phyloP scores from a whole-genome alignment of 2,888 invertebrate species.

The Apoderus coryli region DNA sequence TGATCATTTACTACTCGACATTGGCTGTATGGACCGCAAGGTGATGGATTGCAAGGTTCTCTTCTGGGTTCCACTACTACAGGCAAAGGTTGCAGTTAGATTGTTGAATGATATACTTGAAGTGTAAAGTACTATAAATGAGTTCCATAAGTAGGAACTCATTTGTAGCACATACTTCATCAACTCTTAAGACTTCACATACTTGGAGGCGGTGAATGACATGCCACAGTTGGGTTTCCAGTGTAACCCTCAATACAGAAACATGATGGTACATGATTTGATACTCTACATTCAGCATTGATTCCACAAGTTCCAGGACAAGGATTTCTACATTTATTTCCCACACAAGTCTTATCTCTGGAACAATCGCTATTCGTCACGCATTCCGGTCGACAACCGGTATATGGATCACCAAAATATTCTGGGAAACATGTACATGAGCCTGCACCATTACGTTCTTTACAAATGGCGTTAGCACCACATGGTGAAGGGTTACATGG shows the following conservation, averaged over 20 bases:
- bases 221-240: constrained; percentile 52
- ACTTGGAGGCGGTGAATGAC: constrained; percentile 29
- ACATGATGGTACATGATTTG: constrained; percentile 72
- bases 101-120: not conserved
- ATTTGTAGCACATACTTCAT: too few species aligned
- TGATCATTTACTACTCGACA: constrained; percentile 57
- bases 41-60: constrained; percentile 58
- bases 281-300: constrained; percentile 63
- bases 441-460: constrained; percentile 67
- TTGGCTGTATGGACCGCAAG: constrained; percentile 64
- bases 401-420: constrained; percentile 78
- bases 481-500: constrained; percentile 81
- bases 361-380: constrained; percentile 71
- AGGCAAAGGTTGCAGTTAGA: too few species aligned
- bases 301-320: constrained; percentile 71
- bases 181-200: constrained; percentile 19
- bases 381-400: constrained; percentile 75
- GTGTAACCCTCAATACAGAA: constrained; percentile 62
- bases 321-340: constrained; percentile 74
- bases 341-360: constrained; percentile 61
- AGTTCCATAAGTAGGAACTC: too few species aligned
- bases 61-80: constrained; percentile 33
- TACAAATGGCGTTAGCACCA: constrained; percentile 73
- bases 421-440: constrained; percentile 70
- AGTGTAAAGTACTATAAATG: constrained; percentile 23